Evolutionary conservation across 1,140 invertebrate genomes (phyloP).

Genomic region (Periplaneta americana): DNA sequence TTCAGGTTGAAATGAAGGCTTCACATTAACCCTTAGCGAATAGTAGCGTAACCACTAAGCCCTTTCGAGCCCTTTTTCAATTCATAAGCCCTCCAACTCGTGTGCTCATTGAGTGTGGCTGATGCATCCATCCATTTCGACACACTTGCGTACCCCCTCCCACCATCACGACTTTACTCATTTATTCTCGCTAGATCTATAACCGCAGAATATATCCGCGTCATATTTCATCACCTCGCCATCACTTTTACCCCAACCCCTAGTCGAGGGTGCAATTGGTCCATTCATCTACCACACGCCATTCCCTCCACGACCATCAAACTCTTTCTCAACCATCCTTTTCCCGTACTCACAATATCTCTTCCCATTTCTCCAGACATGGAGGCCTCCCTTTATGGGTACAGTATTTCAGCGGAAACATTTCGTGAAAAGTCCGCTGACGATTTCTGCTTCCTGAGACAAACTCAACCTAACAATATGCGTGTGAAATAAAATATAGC

Average conservation of each 20-base stretch:
- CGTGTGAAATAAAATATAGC: no score
- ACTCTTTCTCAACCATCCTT: neutral
- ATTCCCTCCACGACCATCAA: neutral
- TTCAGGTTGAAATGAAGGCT: neutral
- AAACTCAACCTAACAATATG: neutral
- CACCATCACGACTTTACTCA: no score
- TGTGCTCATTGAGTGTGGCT: neutral
- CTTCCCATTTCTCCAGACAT: neutral
- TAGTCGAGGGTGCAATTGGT: neutral
- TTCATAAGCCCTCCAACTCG: neutral
- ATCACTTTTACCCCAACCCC: neutral
- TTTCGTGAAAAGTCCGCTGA: neutral
- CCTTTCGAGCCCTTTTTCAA: neutral
- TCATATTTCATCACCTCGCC: neutral
- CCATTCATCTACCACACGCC: neutral
- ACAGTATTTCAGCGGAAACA: neutral
- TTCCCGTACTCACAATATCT: neutral
- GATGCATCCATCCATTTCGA: neutral
- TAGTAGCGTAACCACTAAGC: neutral
- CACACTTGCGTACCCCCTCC: no score
- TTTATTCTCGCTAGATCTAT: neutral
- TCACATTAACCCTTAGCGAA: neutral
- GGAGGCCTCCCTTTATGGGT: neutral
- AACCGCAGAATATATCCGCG: neutral
- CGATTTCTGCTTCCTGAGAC: neutral